Base-by-base conservation (phyloP, 2,113 vertebrate genomes). In the Cacatua alba region DNA sequence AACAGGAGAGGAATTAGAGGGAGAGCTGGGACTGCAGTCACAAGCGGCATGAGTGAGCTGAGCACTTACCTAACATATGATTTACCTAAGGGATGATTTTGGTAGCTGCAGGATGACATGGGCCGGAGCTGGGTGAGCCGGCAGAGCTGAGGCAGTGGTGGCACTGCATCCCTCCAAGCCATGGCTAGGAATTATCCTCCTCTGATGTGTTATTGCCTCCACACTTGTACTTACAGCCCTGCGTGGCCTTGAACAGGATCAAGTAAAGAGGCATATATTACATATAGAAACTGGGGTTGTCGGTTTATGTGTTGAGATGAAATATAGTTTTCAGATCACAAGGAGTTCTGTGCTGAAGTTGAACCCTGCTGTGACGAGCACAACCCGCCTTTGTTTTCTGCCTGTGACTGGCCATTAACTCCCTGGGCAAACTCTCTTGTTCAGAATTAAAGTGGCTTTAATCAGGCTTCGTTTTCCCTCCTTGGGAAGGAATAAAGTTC, bases 401-500 rank as follows among this genome's bases (percentile, higher is more conserved):
- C 86, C 83, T 90, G 28, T 84, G 89, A 18, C 71, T 90, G 94
- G 52, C 85, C 95, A 93, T 95, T 90, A 94, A 71, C 95, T 91
- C 96, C 94, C 90, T 6, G 4, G 93, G 90, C 88, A 79, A 63
- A 49, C 52, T 68, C 91, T 94, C 57, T 64, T 46, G 39, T 16
- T 55, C 52, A 12, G 48, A 60, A 72, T 41, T 94, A 88, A 57
- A 97, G 92, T 89, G 92, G 44, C 78, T 96, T 94, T 96, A 94
- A 96, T 96, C 94, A 93, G 85, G 52, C 75, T 72, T 64, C 62
- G 3, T 83, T 94, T 90, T 20, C 82, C 49, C 64, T 95, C 75
- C 88, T 94, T 6, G 26, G 75, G 67, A 90, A 93, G 70, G 63
- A 82, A 75, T 68, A 44, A 77, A 90, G 67, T 81, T 92, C 59